Evolutionary conservation across 2,888 invertebrate species (phyloP).

Genomic region (Pammene fasciana): DNA sequence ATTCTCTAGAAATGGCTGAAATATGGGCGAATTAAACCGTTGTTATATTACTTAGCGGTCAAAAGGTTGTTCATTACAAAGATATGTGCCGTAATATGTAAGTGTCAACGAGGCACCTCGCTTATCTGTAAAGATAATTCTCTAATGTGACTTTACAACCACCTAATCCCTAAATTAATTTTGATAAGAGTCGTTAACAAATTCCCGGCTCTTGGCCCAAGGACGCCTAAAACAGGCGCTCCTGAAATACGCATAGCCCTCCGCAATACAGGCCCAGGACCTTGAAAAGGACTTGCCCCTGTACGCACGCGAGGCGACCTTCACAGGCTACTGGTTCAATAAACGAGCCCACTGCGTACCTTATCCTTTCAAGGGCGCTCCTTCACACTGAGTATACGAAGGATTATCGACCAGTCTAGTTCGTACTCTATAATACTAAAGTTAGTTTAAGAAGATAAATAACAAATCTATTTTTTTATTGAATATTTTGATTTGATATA

Average conservation of each 20-base stretch:
- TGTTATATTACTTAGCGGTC: no score
- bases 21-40: no score
- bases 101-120: slow-evolving; percentile 46
- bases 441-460: background rate
- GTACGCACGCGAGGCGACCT: slow-evolving; percentile 56
- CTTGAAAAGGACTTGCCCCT: slow-evolving; percentile 51
- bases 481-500: no score
- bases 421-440: slow-evolving; percentile 38
- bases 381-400: slow-evolving; percentile 52
- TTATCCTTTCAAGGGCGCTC: slow-evolving; percentile 69
- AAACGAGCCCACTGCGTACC: slow-evolving; percentile 53
- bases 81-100: background rate
- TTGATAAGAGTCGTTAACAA: slow-evolving; percentile 3
- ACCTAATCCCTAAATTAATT: slow-evolving; percentile 46
- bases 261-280: slow-evolving; percentile 33
- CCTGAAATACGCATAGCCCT: slow-evolving; percentile 13
- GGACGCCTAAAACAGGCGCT: background rate
- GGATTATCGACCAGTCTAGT: slow-evolving; percentile 49
- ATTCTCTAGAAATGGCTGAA: no score
- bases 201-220: background rate
- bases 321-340: slow-evolving; percentile 67
- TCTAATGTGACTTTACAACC: slow-evolving; percentile 42
- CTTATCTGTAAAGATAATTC: slow-evolving; percentile 52
- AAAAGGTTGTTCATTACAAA: background rate
- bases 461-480: background rate